Percentiles rank a stretch among this genome's conserved stretches.
Conservation (phyloP, 2,113 vertebrate genomes). For the Odontesthes bonariensis region DNA sequence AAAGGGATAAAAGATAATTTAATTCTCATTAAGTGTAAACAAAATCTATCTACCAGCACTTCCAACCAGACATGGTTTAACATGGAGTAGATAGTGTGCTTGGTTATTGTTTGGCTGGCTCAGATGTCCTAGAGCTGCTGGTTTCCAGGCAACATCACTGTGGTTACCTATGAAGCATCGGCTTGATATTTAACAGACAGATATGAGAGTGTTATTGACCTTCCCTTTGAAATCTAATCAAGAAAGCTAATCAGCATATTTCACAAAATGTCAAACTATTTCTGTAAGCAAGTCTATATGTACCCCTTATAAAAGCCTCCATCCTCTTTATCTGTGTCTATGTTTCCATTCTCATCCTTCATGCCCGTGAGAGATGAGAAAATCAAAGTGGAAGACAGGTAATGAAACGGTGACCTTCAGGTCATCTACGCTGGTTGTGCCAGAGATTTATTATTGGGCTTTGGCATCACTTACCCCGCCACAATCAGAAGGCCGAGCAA, state of each 20-base stretch:
- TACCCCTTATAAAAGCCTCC: neutral
- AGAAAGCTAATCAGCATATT: neutral
- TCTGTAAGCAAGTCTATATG: neutral
- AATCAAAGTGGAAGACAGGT: slow-evolving; percentile 81
- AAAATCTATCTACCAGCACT: too few relatives aligned
- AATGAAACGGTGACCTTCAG: slow-evolving; percentile 81
- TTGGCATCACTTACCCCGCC: slow-evolving; percentile 69
- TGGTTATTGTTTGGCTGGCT: neutral
- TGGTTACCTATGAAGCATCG: neutral
- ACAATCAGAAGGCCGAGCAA: slow-evolving; percentile 60
- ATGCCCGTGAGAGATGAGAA: slow-evolving; percentile 48
- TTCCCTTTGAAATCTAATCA: neutral
- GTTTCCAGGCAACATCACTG: neutral
- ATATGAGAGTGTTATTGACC: neutral
- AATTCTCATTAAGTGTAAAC: too few relatives aligned
- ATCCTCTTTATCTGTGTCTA: neutral
- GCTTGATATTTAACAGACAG: neutral
- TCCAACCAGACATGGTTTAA: too few relatives aligned
- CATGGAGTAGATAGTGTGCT: too few relatives aligned
- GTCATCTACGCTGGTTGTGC: slow-evolving; percentile 69
- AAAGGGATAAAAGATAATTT: too few relatives aligned
- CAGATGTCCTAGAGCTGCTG: neutral
- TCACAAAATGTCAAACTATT: neutral
- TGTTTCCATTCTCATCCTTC: neutral
- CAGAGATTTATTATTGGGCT: slow-evolving; percentile 79